phyloP scores from a whole-genome alignment of 2,888 invertebrate species.

The Aporophyla nigra region DNA sequence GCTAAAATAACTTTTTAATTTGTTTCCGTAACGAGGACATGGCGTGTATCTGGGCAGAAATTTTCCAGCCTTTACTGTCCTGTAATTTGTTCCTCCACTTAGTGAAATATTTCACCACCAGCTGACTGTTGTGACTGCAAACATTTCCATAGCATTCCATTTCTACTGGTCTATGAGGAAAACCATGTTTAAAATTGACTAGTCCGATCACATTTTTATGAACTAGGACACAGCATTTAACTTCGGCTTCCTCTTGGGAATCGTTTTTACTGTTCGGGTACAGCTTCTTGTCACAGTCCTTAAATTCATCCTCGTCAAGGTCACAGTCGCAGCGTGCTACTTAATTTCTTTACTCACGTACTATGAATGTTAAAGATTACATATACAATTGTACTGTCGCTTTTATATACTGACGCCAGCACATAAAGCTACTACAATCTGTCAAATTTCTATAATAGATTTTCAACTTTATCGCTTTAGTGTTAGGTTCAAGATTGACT shows the following conservation, averaged over 20 bases:
- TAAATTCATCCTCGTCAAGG: conserved; percentile 34
- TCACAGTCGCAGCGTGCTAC: neutral
- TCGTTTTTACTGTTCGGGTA: neutral
- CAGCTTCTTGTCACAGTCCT: neutral
- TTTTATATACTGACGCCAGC: neutral
- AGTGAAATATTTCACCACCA: neutral
- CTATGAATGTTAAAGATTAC: conserved; percentile 17
- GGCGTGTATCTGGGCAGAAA: conserved; percentile 17
- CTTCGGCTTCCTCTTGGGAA: neutral
- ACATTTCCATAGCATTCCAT: neutral
- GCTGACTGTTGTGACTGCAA: neutral
- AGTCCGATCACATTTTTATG: neutral
- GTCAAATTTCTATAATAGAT: too few species aligned
- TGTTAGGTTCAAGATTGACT: too few species aligned
- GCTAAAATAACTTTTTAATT: conserved; percentile 42
- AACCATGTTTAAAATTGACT: neutral
- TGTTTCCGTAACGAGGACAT: conserved; percentile 20
- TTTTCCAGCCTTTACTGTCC: neutral
- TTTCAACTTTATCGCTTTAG: too few species aligned
- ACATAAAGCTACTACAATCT: too few species aligned
- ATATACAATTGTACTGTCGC: neutral
- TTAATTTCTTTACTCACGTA: conserved; percentile 7
- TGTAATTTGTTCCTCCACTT: neutral
- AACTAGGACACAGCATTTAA: neutral
- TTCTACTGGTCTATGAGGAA: neutral